Conservation (phyloP, 2,797 vertebrate genomes). For the Hylomyscus alleni region DNA sequence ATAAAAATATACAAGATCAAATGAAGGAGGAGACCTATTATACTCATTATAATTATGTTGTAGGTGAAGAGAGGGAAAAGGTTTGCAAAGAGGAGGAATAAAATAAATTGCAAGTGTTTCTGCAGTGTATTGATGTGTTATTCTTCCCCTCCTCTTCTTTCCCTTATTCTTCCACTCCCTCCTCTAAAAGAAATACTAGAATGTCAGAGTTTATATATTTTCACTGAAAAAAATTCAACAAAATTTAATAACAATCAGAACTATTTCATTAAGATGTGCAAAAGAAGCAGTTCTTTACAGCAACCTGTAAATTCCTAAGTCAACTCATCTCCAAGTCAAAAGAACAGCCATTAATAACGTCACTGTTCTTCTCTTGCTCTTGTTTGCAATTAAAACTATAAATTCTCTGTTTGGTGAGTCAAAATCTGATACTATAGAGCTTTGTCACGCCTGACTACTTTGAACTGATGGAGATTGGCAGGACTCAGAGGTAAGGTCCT, state of each 20-base stretch:
- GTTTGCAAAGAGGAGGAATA: neutral
- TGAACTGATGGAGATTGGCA: neutral
- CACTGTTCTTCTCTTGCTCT: neutral
- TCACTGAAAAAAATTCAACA: neutral
- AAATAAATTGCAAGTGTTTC: neutral
- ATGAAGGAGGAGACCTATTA: neutral
- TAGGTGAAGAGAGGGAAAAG: neutral
- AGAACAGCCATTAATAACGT: neutral
- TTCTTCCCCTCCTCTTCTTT: no score
- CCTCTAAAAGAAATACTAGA: constrained; percentile 43
- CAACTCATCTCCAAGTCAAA: neutral
- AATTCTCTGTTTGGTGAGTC: neutral
- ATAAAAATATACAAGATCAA: neutral
- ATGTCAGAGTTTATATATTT: neutral
- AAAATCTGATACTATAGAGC: neutral
- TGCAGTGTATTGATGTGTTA: neutral
- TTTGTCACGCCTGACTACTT: no score
- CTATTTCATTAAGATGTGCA: constrained; percentile 41
- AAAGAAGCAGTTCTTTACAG: constrained; percentile 3
- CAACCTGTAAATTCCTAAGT: neutral
- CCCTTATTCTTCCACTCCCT: neutral
- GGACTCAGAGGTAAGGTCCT: neutral
- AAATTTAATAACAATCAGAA: neutral
- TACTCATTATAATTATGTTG: constrained; percentile 1
- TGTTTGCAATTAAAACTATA: neutral